These are phyloP conservation scores for Champsocephalus esox DNA, from an alignment of 2,797 vertebrate genomes.

Conservation along the genomic window DNA sequence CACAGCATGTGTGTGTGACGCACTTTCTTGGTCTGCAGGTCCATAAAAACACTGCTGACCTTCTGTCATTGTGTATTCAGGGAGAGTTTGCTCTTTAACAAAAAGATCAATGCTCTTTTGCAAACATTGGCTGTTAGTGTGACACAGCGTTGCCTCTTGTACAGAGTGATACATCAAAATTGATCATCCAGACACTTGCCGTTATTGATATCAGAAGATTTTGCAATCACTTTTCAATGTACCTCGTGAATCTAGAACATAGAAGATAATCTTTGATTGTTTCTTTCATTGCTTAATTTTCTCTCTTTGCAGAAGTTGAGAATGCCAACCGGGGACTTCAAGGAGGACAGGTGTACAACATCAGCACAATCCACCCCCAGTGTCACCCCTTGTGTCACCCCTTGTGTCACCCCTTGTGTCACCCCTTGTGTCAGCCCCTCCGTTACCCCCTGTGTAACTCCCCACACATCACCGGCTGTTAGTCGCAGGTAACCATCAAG, in stretches of 20 bases:
- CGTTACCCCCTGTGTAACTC: constrained; percentile 76
- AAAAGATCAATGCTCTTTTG: constrained; percentile 15
- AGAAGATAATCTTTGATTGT: not conserved
- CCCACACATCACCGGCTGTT: constrained; percentile 74
- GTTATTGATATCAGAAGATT: not conserved
- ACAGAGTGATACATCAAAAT: not conserved
- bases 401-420: constrained; percentile 73
- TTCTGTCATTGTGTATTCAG: constrained; percentile 33
- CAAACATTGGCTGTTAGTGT: constrained; percentile 5
- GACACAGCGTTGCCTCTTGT: not conserved
- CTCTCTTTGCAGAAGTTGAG: constrained; percentile 83
- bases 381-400: constrained; percentile 81
- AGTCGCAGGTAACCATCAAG: constrained; percentile 77
- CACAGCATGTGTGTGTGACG: constrained; percentile 40
- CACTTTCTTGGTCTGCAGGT: constrained; percentile 15
- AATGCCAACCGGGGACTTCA: constrained; percentile 83
- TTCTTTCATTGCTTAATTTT: constrained; percentile 3
- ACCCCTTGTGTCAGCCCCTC: constrained; percentile 81
- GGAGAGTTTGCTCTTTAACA: constrained; percentile 50
- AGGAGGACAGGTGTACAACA: constrained; percentile 85
- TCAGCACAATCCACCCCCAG: constrained; percentile 85
- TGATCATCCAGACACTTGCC: not conserved
- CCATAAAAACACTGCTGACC: constrained; percentile 46
- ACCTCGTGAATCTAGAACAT: not conserved
- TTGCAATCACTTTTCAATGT: not conserved